Percentiles rank a stretch among this genome's conserved stretches.
These are phyloP conservation scores for Macrocentrus cingulum DNA, from an alignment of 1,140 invertebrate species.

Conservation along the genomic window DNA sequence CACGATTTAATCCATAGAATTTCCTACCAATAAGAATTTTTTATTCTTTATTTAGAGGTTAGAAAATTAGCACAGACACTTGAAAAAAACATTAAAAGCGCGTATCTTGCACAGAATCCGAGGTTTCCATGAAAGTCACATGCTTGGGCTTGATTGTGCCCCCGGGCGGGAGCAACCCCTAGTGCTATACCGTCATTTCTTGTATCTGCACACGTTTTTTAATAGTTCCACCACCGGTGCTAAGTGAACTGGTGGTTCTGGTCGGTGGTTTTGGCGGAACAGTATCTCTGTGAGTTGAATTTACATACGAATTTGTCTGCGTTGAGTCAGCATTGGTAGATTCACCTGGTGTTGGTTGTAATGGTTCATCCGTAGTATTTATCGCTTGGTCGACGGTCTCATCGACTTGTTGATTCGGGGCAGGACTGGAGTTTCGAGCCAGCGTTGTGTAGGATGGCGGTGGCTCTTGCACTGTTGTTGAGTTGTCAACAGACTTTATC, in stretches of 20 bases:
- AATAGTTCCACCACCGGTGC: slow-evolving; percentile 54
- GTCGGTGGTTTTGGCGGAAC: slow-evolving; percentile 55
- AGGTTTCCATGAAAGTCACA: slow-evolving; percentile 52
- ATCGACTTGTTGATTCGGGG: slow-evolving; percentile 33
- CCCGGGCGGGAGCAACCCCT: slow-evolving; percentile 57
- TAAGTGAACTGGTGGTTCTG: slow-evolving; percentile 54
- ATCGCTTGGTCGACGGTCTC: slow-evolving; percentile 1
- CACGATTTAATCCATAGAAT: too few relatives aligned
- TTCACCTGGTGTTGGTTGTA: slow-evolving; percentile 32
- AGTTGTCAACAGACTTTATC: slow-evolving; percentile 33
- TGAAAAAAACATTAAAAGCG: slow-evolving; percentile 39
- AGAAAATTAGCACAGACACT: too few relatives aligned
- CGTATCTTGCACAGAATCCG: slow-evolving; percentile 46
- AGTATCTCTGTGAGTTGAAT: slow-evolving; percentile 38
- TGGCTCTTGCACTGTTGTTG: slow-evolving; percentile 44
- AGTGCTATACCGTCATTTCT: slow-evolving; percentile 68
- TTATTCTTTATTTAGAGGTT: too few relatives aligned
- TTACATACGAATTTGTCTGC: slow-evolving; percentile 26
- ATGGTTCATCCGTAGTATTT: slow-evolving; percentile 2
- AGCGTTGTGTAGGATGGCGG: slow-evolving; percentile 58
- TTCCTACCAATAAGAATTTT: too few relatives aligned
- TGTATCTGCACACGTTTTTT: slow-evolving; percentile 70
- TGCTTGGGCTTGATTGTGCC: slow-evolving; percentile 47
- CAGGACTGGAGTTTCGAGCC: slow-evolving; percentile 50
- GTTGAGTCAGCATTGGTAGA: slow-evolving; percentile 31